Percentiles rank a stretch among this genome's conserved stretches.
Evolutionary conservation across 2,888 invertebrate genomes (phyloP).

Genomic region (Dynastes hyllus): DNA sequence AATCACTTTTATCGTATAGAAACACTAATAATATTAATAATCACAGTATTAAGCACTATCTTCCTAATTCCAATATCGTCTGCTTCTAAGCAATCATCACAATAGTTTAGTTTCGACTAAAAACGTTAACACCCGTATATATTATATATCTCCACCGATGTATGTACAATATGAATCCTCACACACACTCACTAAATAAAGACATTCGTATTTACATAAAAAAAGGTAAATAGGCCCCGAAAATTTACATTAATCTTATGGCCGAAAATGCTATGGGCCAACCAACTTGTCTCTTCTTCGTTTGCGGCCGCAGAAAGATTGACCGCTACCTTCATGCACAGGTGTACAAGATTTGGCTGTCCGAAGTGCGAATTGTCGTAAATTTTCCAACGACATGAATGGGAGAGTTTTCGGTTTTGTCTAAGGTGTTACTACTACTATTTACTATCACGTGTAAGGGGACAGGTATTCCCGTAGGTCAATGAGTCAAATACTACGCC

Average conservation of each 20-base stretch:
- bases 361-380: slow-evolving; percentile 41
- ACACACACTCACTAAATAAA: slow-evolving; percentile 11
- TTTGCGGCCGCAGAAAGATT: slow-evolving; percentile 6
- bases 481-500: background rate
- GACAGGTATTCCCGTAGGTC: background rate
- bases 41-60: background rate
- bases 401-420: background rate
- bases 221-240: slow-evolving; percentile 40
- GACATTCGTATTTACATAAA: slow-evolving; percentile 36
- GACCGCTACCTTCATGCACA: background rate
- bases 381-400: slow-evolving; percentile 38
- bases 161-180: background rate
- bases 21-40: background rate
- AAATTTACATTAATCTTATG: slow-evolving; percentile 39
- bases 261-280: slow-evolving; percentile 14
- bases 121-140: slow-evolving; percentile 38
- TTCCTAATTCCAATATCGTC: background rate
- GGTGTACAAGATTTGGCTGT: slow-evolving; percentile 12
- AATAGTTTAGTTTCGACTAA: slow-evolving; percentile 20
- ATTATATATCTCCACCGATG: slow-evolving; percentile 22
- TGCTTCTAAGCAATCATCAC: slow-evolving; percentile 1
- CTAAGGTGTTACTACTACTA: slow-evolving; percentile 24
- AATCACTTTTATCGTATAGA: background rate
- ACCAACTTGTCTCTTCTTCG: slow-evolving; percentile 18
- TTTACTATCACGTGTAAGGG: background rate